Conservation (phyloP, 2,797 vertebrate species). For the Halcyon chelicuti region DNA sequence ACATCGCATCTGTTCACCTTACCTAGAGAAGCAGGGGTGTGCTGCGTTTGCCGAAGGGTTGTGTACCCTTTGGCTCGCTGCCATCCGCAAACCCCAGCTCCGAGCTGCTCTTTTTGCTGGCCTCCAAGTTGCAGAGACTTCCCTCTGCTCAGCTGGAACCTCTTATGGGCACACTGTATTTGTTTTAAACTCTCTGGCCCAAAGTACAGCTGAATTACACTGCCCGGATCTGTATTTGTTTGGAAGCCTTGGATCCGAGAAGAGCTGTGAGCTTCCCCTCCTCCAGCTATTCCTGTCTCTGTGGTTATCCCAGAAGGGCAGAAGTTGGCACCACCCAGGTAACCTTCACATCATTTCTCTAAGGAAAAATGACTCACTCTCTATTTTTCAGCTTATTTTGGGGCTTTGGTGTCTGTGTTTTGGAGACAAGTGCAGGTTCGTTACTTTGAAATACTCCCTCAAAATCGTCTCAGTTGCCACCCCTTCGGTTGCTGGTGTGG, state of each 20-base stretch:
- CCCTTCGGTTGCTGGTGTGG: neutral
- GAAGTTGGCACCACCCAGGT: constrained; percentile 57
- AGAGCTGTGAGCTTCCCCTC: neutral
- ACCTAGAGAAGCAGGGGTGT: neutral
- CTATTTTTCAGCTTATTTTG: constrained; percentile 68
- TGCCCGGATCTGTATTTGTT: neutral
- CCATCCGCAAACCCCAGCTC: neutral
- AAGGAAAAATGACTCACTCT: constrained; percentile 70
- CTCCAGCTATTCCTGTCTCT: neutral
- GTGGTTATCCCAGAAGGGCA: constrained; percentile 59
- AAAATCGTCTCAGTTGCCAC: neutral
- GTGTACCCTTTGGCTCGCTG: rapidly evolving
- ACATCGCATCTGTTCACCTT: neutral
- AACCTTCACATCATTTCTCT: constrained; percentile 61
- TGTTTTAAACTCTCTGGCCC: neutral
- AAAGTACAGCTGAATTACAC: neutral
- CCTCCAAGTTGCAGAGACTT: neutral
- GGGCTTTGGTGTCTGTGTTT: constrained; percentile 65
- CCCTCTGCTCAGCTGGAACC: neutral
- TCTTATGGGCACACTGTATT: rapidly evolving
- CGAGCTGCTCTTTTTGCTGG: neutral
- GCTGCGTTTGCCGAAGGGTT: neutral
- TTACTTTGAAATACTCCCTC: constrained; percentile 22
- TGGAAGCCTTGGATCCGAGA: neutral
- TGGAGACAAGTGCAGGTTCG: constrained; percentile 23